Base-by-base conservation (phyloP, 2,113 vertebrate genomes). In the Platanista minor region DNA sequence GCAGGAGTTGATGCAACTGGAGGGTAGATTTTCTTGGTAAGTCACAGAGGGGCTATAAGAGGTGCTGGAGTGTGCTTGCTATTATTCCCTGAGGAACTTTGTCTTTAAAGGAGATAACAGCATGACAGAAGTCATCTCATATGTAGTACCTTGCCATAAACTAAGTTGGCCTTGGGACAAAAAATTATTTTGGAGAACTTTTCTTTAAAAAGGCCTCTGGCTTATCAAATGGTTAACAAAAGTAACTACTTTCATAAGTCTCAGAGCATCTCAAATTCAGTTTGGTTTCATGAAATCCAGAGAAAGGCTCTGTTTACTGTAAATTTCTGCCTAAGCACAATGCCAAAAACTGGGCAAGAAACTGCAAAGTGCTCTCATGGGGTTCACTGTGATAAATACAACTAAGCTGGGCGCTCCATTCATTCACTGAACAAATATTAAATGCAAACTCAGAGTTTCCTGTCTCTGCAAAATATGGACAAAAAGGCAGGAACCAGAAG, bases 181-280 rank as follows among this genome's bases (percentile, higher is more conserved):
- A 80, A 80, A 54, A 15, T 1, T 15, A 15, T 80, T 80, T 80
- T 15, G 33, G 12, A 80, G n/a, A 36, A 72, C 8, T 91, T 96
- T 52, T 67, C 27, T 81, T 87, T 61, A 9, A 67, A 66, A 87
- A 85, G 1, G 1, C 6, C 3, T 94, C 85, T 82, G 33, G 15
- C 29, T 97, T 95, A 54, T 74, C 71, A 9, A 88, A 97, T 67
- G 46, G 2, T n/a, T 36, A 90, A 94, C 66, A 82, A 54, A 91
- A 97, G 85, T 77, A 61, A 93, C 90, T 59, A 8, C 27, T 72
- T 25, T 91, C 94, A 69, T 96, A 93, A 95, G 39, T 72, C 90
- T 49, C 2, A 21, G 57, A 85, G 69, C 66, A 95, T 69, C 67
- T 98, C 90, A 75, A 64, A 83, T 84, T 91, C 62, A 71, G 13